Base-by-base conservation (phyloP, 2,113 vertebrate genomes). In the Campylorhamphus procurvoides region DNA sequence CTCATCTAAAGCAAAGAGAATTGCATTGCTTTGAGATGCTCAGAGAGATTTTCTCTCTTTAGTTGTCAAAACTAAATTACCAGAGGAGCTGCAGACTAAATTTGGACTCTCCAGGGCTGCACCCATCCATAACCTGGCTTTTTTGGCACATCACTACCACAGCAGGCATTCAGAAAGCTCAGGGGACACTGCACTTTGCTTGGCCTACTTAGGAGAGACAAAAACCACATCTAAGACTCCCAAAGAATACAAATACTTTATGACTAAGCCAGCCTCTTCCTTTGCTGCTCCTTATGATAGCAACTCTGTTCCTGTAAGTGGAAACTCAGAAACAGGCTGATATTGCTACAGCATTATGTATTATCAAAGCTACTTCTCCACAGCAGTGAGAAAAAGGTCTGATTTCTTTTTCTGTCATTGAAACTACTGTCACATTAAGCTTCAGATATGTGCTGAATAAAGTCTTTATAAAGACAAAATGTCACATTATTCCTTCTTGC, bases 181-280 rank as follows among this genome's bases (percentile, higher is more conserved):
- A 92, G 72, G 75, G 89, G 94, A 96, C 69, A 71, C 64, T 53
- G 76, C 79, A 72, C 81, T 79, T 95, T 68, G 87, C 89, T 84
- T 5, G 63, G 93, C 96, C 96, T 97, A 96, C 79, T 97, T 97
- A 96, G 91, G 60, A 97, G 96, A 94, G 91, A 95, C 93, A 96
- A 96, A 95, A 96, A 68, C 7, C 88, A 86, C 85, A 93, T 84
- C 75, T 59, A 84, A 92, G 74, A 35, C 66, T 93, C 83, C 52
- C n/a, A 93, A 79, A 93, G 88, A 93, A 94, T 58, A 81, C 88
- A 93, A 93, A 94, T 39, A 79, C 76, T 93, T 86, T 60, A 93
- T 89, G 89, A 94, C 80, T 93, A 95, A 90, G 77, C 69, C 80
- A 94, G 42, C 11, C 37, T 87, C 74, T 79, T 96, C 88, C 76